Base-by-base conservation (phyloP, 2,797 vertebrate species). In the Neosilurus hyrtlii region DNA sequence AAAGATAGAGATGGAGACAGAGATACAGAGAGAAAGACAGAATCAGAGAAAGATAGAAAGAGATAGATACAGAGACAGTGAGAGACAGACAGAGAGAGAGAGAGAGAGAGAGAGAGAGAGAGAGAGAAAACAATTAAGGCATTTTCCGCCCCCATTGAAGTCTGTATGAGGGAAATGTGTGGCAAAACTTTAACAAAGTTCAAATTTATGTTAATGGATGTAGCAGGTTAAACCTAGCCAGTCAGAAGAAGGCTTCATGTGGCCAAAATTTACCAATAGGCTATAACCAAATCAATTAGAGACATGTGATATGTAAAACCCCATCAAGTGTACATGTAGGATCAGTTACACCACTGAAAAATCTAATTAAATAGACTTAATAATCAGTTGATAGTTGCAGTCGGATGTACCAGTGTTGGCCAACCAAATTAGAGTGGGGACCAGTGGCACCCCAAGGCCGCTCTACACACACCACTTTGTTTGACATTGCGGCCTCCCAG, bases 311-410 rank as follows among this genome's bases (percentile, higher is more conserved):
- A 56, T 73, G 54, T 54, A 26, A 73, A 26, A 51, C 37, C n/a
- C 71, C 52, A 56, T 3, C 51, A 74, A 30, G 16, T 56, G 24
- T 30, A 73, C 16, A 30, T 20, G 26, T 74, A 56, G 1, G 24
- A 57, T 74, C 72, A 74, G 72, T 56, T 74, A 56, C 56, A 56
- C 16, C 49, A 30, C 26, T 57, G 72, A 57, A 52, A 56, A 74
- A n/a, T 24, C 72, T 74, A 74, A 74, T 57, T 30, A 56, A 74
- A 74, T 74, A 57, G 56, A 74, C 72, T n/a, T 56, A 73, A 74
- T 35, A 20, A 57, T 57, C 52, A 56, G 52, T 26, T 74, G 71
- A n/a, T 54, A 18, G 15, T 15, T 56, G 54, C 24, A 73, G 51
- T n/a, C 52, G 51, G 49, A 24, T 22, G 43, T 12, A 26, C 49